Evolutionary conservation across 2,797 vertebrate genomes (phyloP).

Genomic region (Nyctalus aviator): DNA sequence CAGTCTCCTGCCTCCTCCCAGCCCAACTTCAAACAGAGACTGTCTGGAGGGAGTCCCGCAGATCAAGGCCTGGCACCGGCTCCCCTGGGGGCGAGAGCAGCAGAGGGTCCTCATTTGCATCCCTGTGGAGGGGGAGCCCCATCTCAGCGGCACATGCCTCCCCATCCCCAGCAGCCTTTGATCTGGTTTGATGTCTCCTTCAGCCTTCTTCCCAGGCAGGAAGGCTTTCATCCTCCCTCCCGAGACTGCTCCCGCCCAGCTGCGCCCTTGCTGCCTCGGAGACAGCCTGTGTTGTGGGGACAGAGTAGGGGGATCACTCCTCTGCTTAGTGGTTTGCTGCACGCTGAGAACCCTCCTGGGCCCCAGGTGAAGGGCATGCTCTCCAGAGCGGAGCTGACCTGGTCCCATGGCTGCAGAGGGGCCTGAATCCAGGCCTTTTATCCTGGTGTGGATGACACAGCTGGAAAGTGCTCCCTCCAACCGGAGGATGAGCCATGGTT

Average conservation of each 20-base stretch:
- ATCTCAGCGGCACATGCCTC: neutral
- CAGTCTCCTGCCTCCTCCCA: constrained; percentile 16
- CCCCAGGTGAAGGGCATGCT: neutral
- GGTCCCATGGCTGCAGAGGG: neutral
- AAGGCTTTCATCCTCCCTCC: constrained; percentile 79
- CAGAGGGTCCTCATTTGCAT: constrained; percentile 88
- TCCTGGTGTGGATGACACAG: rapidly evolving
- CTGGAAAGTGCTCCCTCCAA: neutral
- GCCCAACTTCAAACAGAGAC: constrained; percentile 68
- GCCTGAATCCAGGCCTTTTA: neutral
- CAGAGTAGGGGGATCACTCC: neutral
- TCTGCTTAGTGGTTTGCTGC: neutral
- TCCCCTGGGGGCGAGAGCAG: neutral
- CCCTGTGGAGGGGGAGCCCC: constrained; percentile 81
- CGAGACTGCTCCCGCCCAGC: constrained; percentile 40
- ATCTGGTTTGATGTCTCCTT: constrained; percentile 89
- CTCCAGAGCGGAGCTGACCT: neutral
- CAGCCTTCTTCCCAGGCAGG: constrained; percentile 83
- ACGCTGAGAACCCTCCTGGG: neutral
- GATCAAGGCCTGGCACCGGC: constrained; percentile 84
- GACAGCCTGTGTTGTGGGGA: neutral
- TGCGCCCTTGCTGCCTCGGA: neutral
- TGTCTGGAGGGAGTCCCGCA: constrained; percentile 61
- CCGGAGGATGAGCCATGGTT: rapidly evolving
- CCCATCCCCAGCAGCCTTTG: constrained; percentile 85